phyloP scores from a whole-genome alignment of 2,113 vertebrate species.

The Egretta garzetta region DNA sequence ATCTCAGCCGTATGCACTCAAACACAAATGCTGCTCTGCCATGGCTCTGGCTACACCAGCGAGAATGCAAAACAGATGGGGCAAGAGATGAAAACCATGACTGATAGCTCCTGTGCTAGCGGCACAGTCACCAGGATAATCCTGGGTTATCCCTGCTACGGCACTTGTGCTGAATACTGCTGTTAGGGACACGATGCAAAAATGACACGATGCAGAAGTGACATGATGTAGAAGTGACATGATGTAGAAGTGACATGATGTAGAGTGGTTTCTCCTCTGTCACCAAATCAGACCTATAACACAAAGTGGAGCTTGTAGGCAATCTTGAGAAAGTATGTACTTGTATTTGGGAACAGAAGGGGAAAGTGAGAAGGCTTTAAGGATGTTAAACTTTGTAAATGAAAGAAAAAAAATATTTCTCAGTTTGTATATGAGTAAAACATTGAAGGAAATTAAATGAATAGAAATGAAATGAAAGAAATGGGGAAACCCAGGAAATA shows the following conservation, averaged over 20 bases:
- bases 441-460: background rate
- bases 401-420: background rate
- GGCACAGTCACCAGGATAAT: background rate
- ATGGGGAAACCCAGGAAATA: background rate
- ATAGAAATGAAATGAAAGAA: background rate
- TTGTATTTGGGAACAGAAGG: background rate
- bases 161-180: background rate
- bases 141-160: background rate
- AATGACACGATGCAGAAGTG: too few species aligned
- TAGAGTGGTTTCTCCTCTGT: background rate
- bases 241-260: fast-evolving
- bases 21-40: background rate
- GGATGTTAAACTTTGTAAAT: background rate
- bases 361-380: background rate
- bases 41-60: background rate
- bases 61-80: background rate
- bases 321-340: background rate
- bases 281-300: background rate
- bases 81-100: background rate
- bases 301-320: background rate
- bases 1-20: fast-evolving
- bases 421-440: background rate
- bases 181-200: fast-evolving
- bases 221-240: fast-evolving
- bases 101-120: background rate